Base-by-base conservation (phyloP, 2,888 invertebrate genomes). In the Seira musarum region DNA sequence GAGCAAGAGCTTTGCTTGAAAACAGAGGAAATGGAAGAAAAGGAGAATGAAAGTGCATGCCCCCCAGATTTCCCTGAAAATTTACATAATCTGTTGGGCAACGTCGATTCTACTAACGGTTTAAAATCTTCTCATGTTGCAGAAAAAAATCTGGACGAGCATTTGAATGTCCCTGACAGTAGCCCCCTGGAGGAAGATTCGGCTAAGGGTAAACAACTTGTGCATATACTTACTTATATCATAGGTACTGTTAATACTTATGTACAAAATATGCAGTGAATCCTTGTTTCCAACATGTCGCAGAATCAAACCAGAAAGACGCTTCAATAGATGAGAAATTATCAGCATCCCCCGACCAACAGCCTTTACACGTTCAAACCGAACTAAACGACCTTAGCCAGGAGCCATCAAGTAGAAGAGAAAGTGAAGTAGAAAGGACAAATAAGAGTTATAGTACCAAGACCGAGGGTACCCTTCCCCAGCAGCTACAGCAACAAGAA, bases 31-130 rank as follows among this genome's bases (percentile, higher is more conserved):
- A 60, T 69, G 53, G 83, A 77, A 68, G 83, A 83, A 46, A 80
- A 79, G 65, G 83, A 84, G 72, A 84, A 82, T 63, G 84, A 84
- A 17, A 77, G 82, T 75, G 69, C 79, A 64, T 84, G 82, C 64
- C 80, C 83, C 53, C 76, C 72, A 69, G 76, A 80, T 60, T 71
- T 71, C 61, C 67, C 46, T 71, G 80, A 80, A 57, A 65, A 65
- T 57, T 57, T 80, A n/a, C 67, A 80, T 69, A 80, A 74, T 65
- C 69, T 80, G 64, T 30, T 80, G 80, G 69, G 64, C 68, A 74
- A 73, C 74, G 80, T 74, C 64, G 73, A 80, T 80, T 80, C 80
- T 73, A 74, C 73, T 80, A 80, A 80, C 74, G 64, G 74, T 74
- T 40, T 74, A 17, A 80, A 80, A 80, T 74, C 68, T 80, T 80